A percentile compares a stretch with the other conserved stretches of the same genome.
These are phyloP conservation scores for Gryllus longicercus DNA, from an alignment of 2,888 invertebrate genomes.

Conservation along the genomic window DNA sequence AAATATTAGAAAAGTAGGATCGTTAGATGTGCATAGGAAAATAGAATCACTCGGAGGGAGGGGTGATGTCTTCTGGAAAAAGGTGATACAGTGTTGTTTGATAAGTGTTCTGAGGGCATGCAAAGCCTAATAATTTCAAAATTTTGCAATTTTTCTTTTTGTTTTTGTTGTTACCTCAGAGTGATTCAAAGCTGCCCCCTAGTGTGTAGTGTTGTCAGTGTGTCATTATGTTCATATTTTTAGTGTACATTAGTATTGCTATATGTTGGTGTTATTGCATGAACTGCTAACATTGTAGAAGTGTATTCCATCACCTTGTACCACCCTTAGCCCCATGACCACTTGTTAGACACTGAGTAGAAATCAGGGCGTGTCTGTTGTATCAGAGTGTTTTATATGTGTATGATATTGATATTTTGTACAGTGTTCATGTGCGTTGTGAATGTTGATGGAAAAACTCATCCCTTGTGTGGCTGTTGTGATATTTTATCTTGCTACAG, in stretches of 20 bases:
- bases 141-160: neutral
- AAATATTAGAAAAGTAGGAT: neutral
- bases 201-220: neutral
- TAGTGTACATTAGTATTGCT: neutral
- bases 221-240: neutral
- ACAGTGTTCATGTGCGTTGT: neutral
- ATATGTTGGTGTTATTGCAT: neutral
- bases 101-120: neutral
- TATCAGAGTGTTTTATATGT: neutral
- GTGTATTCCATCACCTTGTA: neutral
- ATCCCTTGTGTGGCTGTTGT: too few relatives aligned
- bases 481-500: too few relatives aligned
- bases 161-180: neutral
- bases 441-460: too few relatives aligned
- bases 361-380: neutral
- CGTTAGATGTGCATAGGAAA: neutral
- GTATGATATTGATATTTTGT: constrained; percentile 10
- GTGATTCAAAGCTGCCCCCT: neutral
- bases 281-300: neutral
- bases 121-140: neutral
- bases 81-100: too few relatives aligned
- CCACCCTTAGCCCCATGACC: neutral
- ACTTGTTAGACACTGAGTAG: constrained; percentile 10
- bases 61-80: too few relatives aligned
- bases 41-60: neutral